Evolutionary conservation across 2,888 invertebrate genomes (phyloP), one percentile per base, ranked within the genome.

Genomic region (Caenorhabditis sulstoni): DNA sequence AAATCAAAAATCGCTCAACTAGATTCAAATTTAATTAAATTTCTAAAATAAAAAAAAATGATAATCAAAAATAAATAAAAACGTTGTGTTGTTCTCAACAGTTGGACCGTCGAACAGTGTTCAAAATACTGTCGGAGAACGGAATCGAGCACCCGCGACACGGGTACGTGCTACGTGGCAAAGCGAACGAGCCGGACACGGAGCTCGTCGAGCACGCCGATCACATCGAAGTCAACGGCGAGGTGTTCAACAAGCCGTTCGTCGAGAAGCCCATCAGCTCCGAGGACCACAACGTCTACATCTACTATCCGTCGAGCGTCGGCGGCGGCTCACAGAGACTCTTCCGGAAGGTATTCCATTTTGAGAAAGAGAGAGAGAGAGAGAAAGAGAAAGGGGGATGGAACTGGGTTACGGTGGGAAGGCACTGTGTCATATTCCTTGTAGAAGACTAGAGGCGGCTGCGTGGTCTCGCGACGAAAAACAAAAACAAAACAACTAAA

Each of bases 261-360:
- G 99, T 99, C 20, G 99, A 99, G 92, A 99, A 99, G 91, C 99
- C 99, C 0, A 95, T 99, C 8, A 96, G 96, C 22, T 99, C 99
- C 0, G 99, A 99, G 92, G 98, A 99, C 92, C 99, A 99, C 91
- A 99, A 99, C 91, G 97, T 99, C 90, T 97, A 97, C 91, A 99
- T 99, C 88, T 99, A 99, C 91, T 99, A 98, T 92, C 99, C 99
- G 0, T 96, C 96, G 14, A 96, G 96, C 1, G 99, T 98, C 2
- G 99, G 93, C 7, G 99, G 98, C 5, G 99, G 99, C 16, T 96
- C 96, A 90, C 99, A 99, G 91, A 93, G 97, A 84, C 93, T 99
- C 45, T 99, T 99, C 92, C 93, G 99, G 91, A 99, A 99, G 93
- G 96, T 90, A 53, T 37, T 11, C 41, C 5, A 8, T 50, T 23